phyloP scores from a whole-genome alignment of 2,888 invertebrate genomes.

The Reticulitermes lucifugus region DNA sequence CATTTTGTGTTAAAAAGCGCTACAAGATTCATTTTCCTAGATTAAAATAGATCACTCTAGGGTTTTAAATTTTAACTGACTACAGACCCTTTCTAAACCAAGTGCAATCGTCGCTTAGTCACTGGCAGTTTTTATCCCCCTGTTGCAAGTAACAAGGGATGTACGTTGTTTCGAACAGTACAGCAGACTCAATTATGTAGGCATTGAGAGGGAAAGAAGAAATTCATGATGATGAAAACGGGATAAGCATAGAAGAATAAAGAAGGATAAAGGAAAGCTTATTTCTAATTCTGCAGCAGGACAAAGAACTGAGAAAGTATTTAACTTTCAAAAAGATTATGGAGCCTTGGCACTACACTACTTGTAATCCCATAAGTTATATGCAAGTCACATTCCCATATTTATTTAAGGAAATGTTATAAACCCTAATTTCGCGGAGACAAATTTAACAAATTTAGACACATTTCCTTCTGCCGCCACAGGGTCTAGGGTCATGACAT shows the following conservation, averaged over 20 bases:
- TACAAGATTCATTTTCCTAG: slow-evolving; percentile 34
- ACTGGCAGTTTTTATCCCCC: not conserved
- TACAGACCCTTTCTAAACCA: slow-evolving; percentile 16
- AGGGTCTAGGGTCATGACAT: no score
- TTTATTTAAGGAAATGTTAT: not conserved
- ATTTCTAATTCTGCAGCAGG: not conserved
- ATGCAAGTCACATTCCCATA: not conserved
- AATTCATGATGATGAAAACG: not conserved
- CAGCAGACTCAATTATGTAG: not conserved
- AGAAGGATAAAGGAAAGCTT: not conserved
- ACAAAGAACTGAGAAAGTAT: not conserved
- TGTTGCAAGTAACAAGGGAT: not conserved
- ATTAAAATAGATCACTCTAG: slow-evolving; percentile 32
- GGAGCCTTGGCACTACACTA: not conserved
- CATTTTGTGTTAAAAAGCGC: slow-evolving; percentile 17
- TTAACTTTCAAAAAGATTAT: not conserved
- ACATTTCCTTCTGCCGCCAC: no score
- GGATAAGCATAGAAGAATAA: not conserved
- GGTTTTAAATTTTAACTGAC: slow-evolving; percentile 21
- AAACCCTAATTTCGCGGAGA: no score
- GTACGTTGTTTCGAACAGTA: not conserved
- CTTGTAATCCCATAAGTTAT: no score
- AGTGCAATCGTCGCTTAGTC: slow-evolving; percentile 12
- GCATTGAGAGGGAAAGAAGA: not conserved
- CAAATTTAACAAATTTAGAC: no score